Percentiles rank a stretch among this genome's conserved stretches.
Evolutionary conservation across 1,140 invertebrate genomes (phyloP).

Genomic region (Pseudoatta argentina): DNA sequence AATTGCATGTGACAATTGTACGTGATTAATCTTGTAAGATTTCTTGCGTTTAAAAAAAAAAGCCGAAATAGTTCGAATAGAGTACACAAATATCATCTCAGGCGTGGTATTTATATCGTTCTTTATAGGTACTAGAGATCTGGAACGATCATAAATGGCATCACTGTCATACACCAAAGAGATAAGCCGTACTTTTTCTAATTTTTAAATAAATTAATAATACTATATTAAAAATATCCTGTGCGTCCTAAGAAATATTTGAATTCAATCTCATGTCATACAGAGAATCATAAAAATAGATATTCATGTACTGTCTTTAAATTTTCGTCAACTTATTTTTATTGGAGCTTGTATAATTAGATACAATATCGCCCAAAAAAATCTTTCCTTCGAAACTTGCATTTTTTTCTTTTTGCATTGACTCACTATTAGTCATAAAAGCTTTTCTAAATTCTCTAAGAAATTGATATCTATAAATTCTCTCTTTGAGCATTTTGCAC

Average conservation of each 20-base stretch:
- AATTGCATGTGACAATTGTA: conserved; percentile 2
- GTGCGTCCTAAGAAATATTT: conserved; percentile 13
- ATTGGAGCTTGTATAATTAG: not conserved
- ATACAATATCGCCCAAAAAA: not conserved
- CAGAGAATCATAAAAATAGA: conserved; percentile 1
- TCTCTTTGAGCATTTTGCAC: conserved; percentile 1
- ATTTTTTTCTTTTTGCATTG: not conserved
- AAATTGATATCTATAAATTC: not conserved
- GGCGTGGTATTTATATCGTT: conserved; percentile 20
- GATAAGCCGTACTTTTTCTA: conserved; percentile 19
- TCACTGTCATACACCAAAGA: conserved; percentile 26
- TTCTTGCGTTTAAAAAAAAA: not conserved
- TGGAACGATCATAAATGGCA: conserved; percentile 13
- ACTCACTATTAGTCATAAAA: not conserved
- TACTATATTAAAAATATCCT: conserved; percentile 10
- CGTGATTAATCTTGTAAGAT: conserved; percentile 6
- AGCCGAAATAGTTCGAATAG: conserved; percentile 23
- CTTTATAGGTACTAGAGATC: conserved; percentile 7
- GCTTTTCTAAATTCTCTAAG: not conserved
- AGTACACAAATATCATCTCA: conserved; percentile 28
- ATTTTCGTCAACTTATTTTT: not conserved
- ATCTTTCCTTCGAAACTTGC: not conserved
- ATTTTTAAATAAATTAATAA: conserved; percentile 45
- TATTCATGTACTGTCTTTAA: not conserved
- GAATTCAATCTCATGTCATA: conserved; percentile 11